A percentile compares a stretch with the other conserved stretches of the same genome.
Evolutionary conservation across 37 sponge, comb jelly and placozoan genomes (phyloP).

Genomic region (Theonella swinhoei): DNA sequence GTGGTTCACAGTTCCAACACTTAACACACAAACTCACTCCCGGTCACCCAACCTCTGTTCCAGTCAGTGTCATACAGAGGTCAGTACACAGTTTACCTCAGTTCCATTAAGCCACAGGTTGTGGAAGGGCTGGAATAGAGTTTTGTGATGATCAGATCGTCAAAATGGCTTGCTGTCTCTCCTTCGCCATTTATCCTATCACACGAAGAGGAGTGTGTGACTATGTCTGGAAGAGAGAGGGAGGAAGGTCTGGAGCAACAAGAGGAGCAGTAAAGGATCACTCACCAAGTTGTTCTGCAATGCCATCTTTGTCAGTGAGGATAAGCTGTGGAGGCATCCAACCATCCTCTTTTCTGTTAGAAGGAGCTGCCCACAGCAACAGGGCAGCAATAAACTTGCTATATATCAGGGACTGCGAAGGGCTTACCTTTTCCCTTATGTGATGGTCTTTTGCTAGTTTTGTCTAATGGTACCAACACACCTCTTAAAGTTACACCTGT

Average conservation of each 20-base stretch:
- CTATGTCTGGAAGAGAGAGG: neutral
- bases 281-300: neutral
- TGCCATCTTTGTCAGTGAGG: too few species aligned
- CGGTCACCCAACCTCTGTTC: too few species aligned
- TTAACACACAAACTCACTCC: too few species aligned
- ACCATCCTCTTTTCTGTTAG: too few species aligned
- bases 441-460: neutral
- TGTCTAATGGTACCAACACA: conserved; percentile 8
- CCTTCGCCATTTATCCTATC: neutral
- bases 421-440: neutral
- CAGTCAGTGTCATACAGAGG: too few species aligned
- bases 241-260: neutral
- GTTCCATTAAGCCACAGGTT: neutral
- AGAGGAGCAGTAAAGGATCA: neutral
- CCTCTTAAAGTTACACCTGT: conserved; percentile 3
- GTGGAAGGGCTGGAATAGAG: neutral
- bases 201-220: neutral
- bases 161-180: neutral
- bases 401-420: too few species aligned
- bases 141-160: neutral
- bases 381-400: too few species aligned
- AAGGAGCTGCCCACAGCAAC: too few species aligned
- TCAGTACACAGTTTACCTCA: too few species aligned
- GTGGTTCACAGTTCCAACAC: too few species aligned
- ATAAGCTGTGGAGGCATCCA: too few species aligned